phyloP scores from a whole-genome alignment of 2,888 invertebrate genomes.

The Selenia dentaria region DNA sequence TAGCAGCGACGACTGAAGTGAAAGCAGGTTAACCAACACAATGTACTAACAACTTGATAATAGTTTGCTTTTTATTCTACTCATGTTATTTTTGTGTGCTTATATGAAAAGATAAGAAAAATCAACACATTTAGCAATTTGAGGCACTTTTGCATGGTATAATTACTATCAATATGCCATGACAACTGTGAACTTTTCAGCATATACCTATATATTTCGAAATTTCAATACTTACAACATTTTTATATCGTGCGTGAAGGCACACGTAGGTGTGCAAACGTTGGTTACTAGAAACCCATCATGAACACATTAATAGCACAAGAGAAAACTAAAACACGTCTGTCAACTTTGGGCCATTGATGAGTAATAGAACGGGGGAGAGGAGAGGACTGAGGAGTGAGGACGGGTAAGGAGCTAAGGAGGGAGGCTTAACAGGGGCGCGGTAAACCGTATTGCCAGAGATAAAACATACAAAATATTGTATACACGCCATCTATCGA shows the following conservation, averaged over 20 bases:
- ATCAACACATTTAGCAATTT: slow-evolving; percentile 3
- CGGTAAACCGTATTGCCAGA: slow-evolving; percentile 29
- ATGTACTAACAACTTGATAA: neutral
- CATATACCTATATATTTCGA: too few relatives aligned
- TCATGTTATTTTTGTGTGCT: neutral
- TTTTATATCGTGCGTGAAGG: slow-evolving; percentile 83
- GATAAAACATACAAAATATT: slow-evolving; percentile 10
- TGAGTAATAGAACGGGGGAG: slow-evolving; percentile 65
- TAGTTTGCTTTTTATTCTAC: neutral
- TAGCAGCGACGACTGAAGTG: slow-evolving; percentile 20
- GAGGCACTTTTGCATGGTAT: slow-evolving; percentile 16
- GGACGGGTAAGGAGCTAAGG: slow-evolving; percentile 5
- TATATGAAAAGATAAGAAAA: neutral
- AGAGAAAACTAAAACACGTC: slow-evolving; percentile 74
- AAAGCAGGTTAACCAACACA: slow-evolving; percentile 20
- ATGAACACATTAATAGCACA: slow-evolving; percentile 83
- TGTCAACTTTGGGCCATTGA: slow-evolving; percentile 68
- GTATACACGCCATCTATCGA: slow-evolving; percentile 24
- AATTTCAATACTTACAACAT: slow-evolving; percentile 87
- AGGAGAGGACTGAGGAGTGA: slow-evolving; percentile 9
- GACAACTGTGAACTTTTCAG: slow-evolving; percentile 1
- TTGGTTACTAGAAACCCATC: slow-evolving; percentile 90
- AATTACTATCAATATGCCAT: slow-evolving; percentile 20
- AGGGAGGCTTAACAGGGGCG: slow-evolving; percentile 8
- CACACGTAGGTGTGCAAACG: slow-evolving; percentile 90